Base-by-base conservation (phyloP, 2,888 invertebrate genomes). In the Caenorhabditis sp. region DNA sequence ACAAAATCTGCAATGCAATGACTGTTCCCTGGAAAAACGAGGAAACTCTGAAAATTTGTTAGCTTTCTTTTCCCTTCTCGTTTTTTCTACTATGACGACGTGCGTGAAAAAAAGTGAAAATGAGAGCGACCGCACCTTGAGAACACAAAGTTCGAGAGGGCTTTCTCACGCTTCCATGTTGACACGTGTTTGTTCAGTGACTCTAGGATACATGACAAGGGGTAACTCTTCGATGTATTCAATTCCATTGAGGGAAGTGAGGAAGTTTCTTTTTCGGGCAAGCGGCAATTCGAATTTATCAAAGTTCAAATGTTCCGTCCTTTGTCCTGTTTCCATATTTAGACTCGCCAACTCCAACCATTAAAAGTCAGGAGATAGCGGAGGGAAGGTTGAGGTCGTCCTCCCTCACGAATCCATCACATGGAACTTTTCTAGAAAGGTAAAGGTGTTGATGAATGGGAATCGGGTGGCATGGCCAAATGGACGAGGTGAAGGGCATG, bases 61-160 rank as follows among this genome's bases (percentile, higher is more conserved):
- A 65, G 72, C 24, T 74, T 69, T 65, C 9, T 40, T n/a, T n/a
- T n/a, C 55, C 9, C 32, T 32, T 32, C 32, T 32, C 32, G 9
- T 32, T 32, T 9, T 9, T 9, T 9, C 32, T n/a, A n/a, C n/a
- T n/a, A n/a, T 35, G 72, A 35, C 47, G 58, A 72, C 72, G 72
- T 74, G 74, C 4, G 9, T 4, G 9, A 32, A 9, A 32, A 32
- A 32, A 32, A 32, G 32, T 32, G 32, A 32, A 32, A 32, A 32
- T 32, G 32, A 60, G 61, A 72, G 50, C 50, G 26, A 60, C 74
- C 74, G 74, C 74, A 74, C 74, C 74, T 26, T 65, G 74, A 60
- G 74, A 74, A 74, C 47, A 74, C 67, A 67, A 76, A 76, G 76
- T 76, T 76, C 76, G 76, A 53, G 61, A 65, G 53, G 61, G 76